Base-by-base conservation (phyloP, 2,888 invertebrate species). In the Aporophyla lueneburgensis region DNA sequence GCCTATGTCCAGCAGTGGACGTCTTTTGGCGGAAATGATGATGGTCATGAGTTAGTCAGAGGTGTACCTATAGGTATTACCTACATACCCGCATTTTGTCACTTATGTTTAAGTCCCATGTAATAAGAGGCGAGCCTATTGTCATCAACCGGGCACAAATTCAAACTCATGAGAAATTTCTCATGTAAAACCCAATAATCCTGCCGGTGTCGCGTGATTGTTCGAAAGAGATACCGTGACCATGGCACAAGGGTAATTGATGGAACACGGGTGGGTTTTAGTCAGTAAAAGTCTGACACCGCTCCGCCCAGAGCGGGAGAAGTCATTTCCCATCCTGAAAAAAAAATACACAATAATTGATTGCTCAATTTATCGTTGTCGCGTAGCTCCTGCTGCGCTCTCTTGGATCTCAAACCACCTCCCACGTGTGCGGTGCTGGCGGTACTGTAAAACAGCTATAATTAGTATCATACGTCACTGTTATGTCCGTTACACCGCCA, bases 401-500 rank as follows among this genome's bases (percentile, higher is more conserved):
- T 40, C 40, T 33, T 2, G 2, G 14, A 19, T 21, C 46, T 51
- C 19, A 27, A 46, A 12, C 40, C 9, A 46, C n/a, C 56, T 14
- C 21, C 21, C 21, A 43, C 67, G 58, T 59, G 53, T 16, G n/a
- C 4, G 49, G 14, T 46, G 7, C 46, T n/a, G 12, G n/a, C 3
- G 46, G 14, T 46, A 10, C 46, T n/a, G 12, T 49, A 46, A 24
- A 61, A 58, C 53, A 24, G 16, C 56, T 80, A 62, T 74, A 62
- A 70, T 70, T 70, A 74, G 66, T 49, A 21, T 14, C 5, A 33
- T 19, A 61, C 63, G 27, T 75, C 67, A 61, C 63, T 56, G 14
- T 12, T 16, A 49, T 21, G 14, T 40, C 71, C n/a, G 46, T 43
- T 40, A 40, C 10, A 27, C 19, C 27, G 33, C 84, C 27, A 59